These are phyloP conservation scores for Bettongia penicillata DNA, from an alignment of 2,113 vertebrate genomes.

Conservation along the genomic window DNA sequence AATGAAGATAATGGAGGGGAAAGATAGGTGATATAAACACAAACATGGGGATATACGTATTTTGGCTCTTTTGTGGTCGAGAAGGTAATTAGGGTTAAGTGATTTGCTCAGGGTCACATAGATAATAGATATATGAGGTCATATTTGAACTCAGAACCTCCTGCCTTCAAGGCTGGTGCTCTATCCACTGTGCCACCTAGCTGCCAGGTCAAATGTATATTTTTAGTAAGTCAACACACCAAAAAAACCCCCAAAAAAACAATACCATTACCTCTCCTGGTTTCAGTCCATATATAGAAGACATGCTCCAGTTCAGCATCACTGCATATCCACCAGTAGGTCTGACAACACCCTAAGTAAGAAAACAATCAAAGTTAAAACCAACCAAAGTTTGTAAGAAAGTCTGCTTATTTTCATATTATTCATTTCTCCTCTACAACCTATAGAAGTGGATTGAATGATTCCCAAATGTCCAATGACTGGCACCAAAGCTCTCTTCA, in stretches of 20 bases:
- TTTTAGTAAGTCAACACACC: neutral
- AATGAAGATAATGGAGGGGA: neutral
- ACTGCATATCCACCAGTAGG: slow-evolving; percentile 96
- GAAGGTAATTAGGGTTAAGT: neutral
- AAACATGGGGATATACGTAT: neutral
- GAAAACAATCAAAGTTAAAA: slow-evolving; percentile 63
- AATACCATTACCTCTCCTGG: slow-evolving; percentile 91
- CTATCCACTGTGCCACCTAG: neutral
- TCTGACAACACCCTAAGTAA: slow-evolving; percentile 91
- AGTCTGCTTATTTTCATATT: neutral
- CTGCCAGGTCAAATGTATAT: neutral
- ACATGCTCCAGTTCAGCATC: slow-evolving; percentile 99
- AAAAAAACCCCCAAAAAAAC: neutral
- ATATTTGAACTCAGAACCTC: neutral
- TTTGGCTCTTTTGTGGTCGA: neutral
- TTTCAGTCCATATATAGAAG: slow-evolving; percentile 92
- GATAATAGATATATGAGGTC: neutral
- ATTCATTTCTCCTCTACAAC: neutral
- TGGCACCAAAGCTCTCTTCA: neutral
- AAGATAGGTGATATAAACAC: neutral
- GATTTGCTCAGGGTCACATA: neutral
- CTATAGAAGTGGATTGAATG: neutral
- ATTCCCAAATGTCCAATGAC: neutral
- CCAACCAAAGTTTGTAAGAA: neutral
- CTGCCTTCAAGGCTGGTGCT: neutral